A percentile compares a stretch with the other conserved stretches of the same genome.
Conservation (phyloP, 2,888 invertebrate genomes). For the Abrostola tripartita region DNA sequence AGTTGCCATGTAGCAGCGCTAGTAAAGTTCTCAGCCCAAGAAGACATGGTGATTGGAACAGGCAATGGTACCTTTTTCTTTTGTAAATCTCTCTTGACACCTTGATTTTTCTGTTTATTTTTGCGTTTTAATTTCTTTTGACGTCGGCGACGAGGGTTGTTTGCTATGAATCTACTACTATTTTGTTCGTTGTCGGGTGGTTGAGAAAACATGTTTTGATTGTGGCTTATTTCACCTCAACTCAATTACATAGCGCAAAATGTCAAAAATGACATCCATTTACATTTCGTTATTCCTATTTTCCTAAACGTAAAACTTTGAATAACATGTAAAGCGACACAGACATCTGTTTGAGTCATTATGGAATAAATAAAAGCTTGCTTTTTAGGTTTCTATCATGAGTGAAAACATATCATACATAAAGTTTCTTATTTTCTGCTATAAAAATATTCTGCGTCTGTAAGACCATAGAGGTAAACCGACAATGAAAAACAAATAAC, state of each 20-base stretch:
- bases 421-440: background rate
- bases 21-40: slow-evolving; percentile 79
- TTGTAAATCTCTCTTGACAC: slow-evolving; percentile 48
- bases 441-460: too few species aligned
- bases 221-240: background rate
- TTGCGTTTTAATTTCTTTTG: slow-evolving; percentile 63
- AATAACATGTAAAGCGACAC: background rate
- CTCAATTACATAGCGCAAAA: background rate
- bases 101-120: slow-evolving; percentile 53
- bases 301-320: too few species aligned
- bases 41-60: slow-evolving; percentile 69
- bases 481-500: too few species aligned
- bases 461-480: too few species aligned
- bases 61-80: slow-evolving; percentile 56
- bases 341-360: too few species aligned
- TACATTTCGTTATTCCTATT: background rate
- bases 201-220: slow-evolving; percentile 64
- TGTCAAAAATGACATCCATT: background rate
- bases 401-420: background rate
- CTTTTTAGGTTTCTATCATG: too few species aligned
- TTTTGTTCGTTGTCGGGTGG: slow-evolving; percentile 56
- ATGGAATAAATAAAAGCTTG: too few species aligned
- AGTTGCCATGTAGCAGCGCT: slow-evolving; percentile 83
- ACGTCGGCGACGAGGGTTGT: slow-evolving; percentile 54
- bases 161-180: slow-evolving; percentile 41